phyloP scores from a whole-genome alignment of 2,113 vertebrate species.

The Spizaetus ornatus region DNA sequence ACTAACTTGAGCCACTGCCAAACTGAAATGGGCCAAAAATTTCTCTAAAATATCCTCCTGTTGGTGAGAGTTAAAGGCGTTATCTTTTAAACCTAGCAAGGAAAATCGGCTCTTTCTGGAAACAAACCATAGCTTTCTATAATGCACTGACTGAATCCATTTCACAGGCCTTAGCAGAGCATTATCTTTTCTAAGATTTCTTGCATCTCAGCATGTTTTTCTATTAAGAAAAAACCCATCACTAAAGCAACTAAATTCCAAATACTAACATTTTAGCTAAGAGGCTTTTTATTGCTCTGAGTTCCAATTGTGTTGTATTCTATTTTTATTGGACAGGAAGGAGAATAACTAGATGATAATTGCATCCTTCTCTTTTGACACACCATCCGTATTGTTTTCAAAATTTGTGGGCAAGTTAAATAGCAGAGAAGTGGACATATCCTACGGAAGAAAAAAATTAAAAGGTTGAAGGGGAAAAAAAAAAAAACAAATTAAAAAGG shows the following conservation, averaged over 20 bases:
- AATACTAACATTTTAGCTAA: not conserved
- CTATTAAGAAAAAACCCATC: not conserved
- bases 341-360: not conserved
- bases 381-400: not conserved
- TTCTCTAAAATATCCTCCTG: not conserved
- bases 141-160: conserved; percentile 7
- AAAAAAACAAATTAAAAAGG: not conserved
- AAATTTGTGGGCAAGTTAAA: not conserved
- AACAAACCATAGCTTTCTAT: not conserved
- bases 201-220: not conserved
- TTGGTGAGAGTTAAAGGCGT: not conserved
- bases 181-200: conserved; percentile 8
- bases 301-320: not conserved
- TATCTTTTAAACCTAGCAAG: conserved; percentile 12
- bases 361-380: not conserved
- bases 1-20: not conserved
- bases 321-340: not conserved
- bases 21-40: not conserved
- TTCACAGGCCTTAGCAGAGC: conserved; percentile 9
- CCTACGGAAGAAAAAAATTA: not conserved
- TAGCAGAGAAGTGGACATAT: not conserved
- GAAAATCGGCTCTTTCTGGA: conserved; percentile 17
- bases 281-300: not conserved
- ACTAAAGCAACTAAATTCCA: not conserved
- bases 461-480: not conserved